phyloP scores from a whole-genome alignment of 2,797 vertebrate species.

The Limnodromus scolopaceus region DNA sequence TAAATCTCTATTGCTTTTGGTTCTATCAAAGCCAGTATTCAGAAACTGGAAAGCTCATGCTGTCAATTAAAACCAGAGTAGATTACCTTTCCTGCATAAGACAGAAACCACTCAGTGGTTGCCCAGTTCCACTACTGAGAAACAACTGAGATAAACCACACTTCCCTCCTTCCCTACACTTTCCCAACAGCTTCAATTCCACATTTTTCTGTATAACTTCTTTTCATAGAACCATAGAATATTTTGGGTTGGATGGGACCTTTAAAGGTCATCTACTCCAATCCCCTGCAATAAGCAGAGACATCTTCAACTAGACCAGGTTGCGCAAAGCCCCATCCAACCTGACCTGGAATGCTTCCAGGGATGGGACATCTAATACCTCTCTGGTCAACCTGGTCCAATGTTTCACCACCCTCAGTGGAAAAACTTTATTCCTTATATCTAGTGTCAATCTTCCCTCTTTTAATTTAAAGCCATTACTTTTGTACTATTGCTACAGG shows the following conservation, averaged over 20 bases:
- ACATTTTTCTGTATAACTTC: background rate
- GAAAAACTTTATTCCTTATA: background rate
- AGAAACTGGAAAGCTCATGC: background rate
- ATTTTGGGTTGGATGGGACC: background rate
- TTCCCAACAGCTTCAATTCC: rapidly evolving
- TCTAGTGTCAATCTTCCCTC: background rate
- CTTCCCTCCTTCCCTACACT: background rate
- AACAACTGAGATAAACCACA: background rate
- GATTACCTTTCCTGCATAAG: background rate
- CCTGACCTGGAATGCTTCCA: background rate
- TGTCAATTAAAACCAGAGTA: background rate
- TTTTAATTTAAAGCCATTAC: background rate
- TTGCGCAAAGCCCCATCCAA: background rate
- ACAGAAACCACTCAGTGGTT: background rate
- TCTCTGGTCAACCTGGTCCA: background rate
- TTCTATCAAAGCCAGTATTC: background rate
- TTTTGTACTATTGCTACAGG: background rate
- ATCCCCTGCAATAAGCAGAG: background rate
- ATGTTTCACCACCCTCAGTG: background rate
- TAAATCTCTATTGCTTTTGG: background rate
- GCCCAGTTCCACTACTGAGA: background rate
- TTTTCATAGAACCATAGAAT: background rate
- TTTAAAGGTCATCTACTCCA: background rate
- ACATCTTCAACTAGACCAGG: background rate
- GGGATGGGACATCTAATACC: background rate